Conservation (phyloP, 2,888 invertebrate species). For the Gari tellinella region DNA sequence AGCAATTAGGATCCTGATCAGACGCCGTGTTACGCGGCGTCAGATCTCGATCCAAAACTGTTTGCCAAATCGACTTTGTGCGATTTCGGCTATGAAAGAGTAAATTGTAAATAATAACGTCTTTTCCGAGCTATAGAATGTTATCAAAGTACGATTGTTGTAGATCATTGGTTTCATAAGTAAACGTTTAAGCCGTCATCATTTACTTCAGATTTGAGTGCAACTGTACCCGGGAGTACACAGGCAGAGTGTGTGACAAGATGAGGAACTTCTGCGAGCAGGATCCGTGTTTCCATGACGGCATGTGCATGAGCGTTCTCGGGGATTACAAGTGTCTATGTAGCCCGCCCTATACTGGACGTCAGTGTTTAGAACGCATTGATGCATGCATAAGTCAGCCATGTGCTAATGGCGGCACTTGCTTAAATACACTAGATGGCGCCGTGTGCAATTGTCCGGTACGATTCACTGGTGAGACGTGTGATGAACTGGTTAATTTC, state of each 20-base stretch:
- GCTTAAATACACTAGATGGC: constrained; percentile 34
- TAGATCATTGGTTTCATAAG: too few relatives aligned
- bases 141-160: too few relatives aligned
- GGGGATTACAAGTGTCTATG: constrained; percentile 42
- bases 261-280: constrained; percentile 25
- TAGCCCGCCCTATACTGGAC: constrained; percentile 44
- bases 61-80: too few relatives aligned
- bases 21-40: too few relatives aligned
- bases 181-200: too few relatives aligned
- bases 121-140: too few relatives aligned
- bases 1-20: too few relatives aligned
- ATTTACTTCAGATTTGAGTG: constrained; percentile 50
- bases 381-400: constrained; percentile 42
- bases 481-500: constrained; percentile 17
- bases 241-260: constrained; percentile 36
- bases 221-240: constrained; percentile 38
- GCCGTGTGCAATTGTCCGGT: constrained; percentile 32
- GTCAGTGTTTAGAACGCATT: constrained; percentile 37
- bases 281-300: constrained; percentile 32
- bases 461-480: constrained; percentile 29
- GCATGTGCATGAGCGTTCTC: constrained; percentile 20
- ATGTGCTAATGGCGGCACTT: constrained; percentile 38
- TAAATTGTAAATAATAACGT: too few relatives aligned
- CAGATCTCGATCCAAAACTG: too few relatives aligned
- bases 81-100: too few relatives aligned